Conservation (phyloP, 2,797 vertebrate species). For the Liasis olivaceus region DNA sequence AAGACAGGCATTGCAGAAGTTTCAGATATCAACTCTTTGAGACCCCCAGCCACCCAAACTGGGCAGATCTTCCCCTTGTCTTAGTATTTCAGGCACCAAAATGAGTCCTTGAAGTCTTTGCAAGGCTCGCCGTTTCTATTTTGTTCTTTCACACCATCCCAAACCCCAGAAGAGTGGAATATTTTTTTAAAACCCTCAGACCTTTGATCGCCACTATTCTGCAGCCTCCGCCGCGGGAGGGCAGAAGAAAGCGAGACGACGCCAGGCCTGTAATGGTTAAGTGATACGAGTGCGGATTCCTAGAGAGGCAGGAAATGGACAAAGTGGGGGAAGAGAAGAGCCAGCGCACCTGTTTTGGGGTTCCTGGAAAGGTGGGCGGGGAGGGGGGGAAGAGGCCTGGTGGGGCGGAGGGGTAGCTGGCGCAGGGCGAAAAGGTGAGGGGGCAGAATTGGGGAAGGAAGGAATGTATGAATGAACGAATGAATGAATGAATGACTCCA, state of each 20-base stretch:
- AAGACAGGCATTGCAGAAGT: too few relatives aligned
- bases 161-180: too few relatives aligned
- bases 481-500: not conserved
- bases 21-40: too few relatives aligned
- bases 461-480: not conserved
- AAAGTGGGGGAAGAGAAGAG: not conserved
- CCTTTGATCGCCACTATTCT: not conserved
- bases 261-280: not conserved
- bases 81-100: too few relatives aligned
- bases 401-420: not conserved
- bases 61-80: too few relatives aligned
- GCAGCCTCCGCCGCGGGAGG: not conserved
- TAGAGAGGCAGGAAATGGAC: not conserved
- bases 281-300: not conserved
- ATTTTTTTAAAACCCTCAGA: not conserved
- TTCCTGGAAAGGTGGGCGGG: not conserved
- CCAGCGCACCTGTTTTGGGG: not conserved
- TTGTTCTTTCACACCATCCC: too few relatives aligned
- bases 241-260: not conserved
- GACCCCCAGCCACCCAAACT: too few relatives aligned
- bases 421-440: not conserved
- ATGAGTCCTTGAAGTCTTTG: too few relatives aligned
- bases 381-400: not conserved
- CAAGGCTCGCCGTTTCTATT: too few relatives aligned
- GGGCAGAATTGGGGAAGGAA: not conserved